These are phyloP conservation scores for Microplitis demolitor DNA, from an alignment of 1,140 invertebrate species.

Conservation along the genomic window DNA sequence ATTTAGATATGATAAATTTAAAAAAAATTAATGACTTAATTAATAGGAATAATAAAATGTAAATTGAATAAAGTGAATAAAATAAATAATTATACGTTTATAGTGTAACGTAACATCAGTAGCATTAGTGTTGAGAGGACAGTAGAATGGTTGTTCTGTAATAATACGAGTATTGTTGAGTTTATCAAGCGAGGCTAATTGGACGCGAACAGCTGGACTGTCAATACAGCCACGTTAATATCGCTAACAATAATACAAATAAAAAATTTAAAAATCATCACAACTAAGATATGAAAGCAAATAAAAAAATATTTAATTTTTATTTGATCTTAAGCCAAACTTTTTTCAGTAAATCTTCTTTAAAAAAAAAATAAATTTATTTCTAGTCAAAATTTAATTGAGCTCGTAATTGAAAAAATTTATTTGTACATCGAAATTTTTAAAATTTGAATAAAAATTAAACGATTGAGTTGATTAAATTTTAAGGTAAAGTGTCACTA, in stretches of 20 bases:
- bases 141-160: slow-evolving; percentile 47
- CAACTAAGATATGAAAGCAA: no score
- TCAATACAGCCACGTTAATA: slow-evolving; percentile 29
- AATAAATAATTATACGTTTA: slow-evolving; percentile 36
- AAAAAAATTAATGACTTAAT: neutral
- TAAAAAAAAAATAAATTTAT: neutral
- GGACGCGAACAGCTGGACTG: slow-evolving; percentile 58
- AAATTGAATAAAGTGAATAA: neutral
- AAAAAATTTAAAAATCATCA: neutral
- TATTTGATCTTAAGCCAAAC: no score
- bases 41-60: neutral
- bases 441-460: no score
- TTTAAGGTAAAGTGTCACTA: no score
- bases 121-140: slow-evolving; percentile 46
- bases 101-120: slow-evolving; percentile 30
- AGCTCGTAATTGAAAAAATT: no score
- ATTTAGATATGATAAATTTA: no score
- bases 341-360: neutral
- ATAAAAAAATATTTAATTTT: no score
- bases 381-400: no score
- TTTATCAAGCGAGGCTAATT: slow-evolving; percentile 62
- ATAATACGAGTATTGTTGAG: slow-evolving; percentile 60
- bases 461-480: no score
- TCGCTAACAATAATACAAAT: neutral
- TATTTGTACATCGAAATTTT: no score